Base-by-base conservation (phyloP, 2,797 vertebrate genomes). In the Centropyge bicolor region DNA sequence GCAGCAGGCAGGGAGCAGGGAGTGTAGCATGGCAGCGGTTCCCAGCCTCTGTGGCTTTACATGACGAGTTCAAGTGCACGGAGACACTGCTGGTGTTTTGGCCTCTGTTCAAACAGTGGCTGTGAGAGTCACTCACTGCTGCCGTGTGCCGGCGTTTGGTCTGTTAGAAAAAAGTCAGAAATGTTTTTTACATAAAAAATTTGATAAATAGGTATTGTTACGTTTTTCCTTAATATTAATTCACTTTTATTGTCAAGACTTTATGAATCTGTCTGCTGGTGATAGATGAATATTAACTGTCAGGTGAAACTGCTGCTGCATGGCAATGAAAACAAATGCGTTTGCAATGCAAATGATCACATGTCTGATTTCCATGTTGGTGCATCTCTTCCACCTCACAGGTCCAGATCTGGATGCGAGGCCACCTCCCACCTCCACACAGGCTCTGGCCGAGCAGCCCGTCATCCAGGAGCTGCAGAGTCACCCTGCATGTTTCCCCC, bases 341-440 rank as follows among this genome's bases (percentile, higher is more conserved):
- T 90, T 90, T 86, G 70, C 70, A 61, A 77, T 85, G 65, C 83
- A 88, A 86, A 89, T 67, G 31, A 31, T 36, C 13, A 0, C 9
- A 10, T 5, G 12, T 64, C 27, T 49, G 16, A 82, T 85, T 85
- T 83, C 16, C 80, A 74, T 80, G 24, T 68, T 51, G 14, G 40
- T 68, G 82, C 11, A 2, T 86, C 31, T 85, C 36, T 62, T 51
- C 3, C 20, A 22, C 35, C 62, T 24, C 3, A 14, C 90, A 97
- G 96, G 96, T 94, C 91, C 95, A 76, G 96, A 95, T 64, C 91
- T 94, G 65, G 94, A 96, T 94, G 96, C 96, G 91, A 95, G 95
- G 93, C 89, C 93, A 0, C 92, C 95, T 48, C 95, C 96, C 90
- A 45, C 81, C 71, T 95, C 96, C 93, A 93, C 94, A 31, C 93